phyloP scores from a whole-genome alignment of 2,888 invertebrate species.

The Elgonia sp. region DNA sequence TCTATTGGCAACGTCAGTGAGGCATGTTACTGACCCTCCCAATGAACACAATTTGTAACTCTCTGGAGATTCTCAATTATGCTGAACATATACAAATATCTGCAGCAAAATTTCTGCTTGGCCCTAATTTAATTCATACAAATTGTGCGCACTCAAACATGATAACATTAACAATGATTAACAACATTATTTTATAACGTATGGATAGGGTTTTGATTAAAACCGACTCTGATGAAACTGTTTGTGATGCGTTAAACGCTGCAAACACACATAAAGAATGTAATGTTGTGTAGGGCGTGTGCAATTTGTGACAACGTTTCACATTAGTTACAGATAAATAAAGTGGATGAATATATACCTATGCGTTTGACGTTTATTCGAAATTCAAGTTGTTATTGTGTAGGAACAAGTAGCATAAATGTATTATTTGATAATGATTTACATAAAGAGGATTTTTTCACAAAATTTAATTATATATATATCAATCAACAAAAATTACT shows the following conservation, averaged over 20 bases:
- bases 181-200: conserved; percentile 37
- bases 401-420: too few relatives aligned
- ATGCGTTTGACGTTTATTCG: too few relatives aligned
- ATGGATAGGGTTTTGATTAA: conserved; percentile 30
- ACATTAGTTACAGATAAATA: too few relatives aligned
- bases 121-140: conserved; percentile 73
- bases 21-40: conserved; percentile 82
- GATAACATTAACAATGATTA: conserved; percentile 40
- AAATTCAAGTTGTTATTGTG: too few relatives aligned
- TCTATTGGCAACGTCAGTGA: conserved; percentile 83
- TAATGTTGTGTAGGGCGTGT: too few relatives aligned
- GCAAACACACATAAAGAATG: too few relatives aligned
- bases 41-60: conserved; percentile 81
- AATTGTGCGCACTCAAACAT: conserved; percentile 46
- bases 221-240: not conserved
- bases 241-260: not conserved
- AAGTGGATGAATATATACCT: too few relatives aligned
- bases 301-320: too few relatives aligned
- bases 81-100: conserved; percentile 75
- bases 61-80: conserved; percentile 75
- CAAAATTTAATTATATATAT: too few relatives aligned
- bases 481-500: too few relatives aligned
- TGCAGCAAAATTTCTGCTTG: conserved; percentile 62
- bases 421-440: too few relatives aligned
- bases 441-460: too few relatives aligned